Evolutionary conservation across 2,888 invertebrate species (phyloP), one percentile per base, ranked within the genome.

Genomic region (Drosophila sordidula): DNA sequence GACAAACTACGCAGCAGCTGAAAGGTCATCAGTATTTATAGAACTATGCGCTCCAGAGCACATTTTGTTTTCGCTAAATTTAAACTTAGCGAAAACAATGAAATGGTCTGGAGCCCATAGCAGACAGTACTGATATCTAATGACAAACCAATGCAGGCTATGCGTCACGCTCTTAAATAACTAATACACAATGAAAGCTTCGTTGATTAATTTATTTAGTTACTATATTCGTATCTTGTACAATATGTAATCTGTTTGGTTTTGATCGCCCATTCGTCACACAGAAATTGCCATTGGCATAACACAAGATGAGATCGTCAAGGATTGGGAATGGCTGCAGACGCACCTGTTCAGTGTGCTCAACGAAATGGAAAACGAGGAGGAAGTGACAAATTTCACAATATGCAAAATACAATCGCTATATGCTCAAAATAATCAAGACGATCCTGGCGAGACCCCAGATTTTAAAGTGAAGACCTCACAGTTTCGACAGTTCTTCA

Each of bases 331-430:
- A 90, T 99, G 98, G 98, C 93, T 99, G 12, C 95, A 97, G 86
- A 94, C 95, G 56, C 96, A 98, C 93, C 94, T 99, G 2, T 95
- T 97, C 89, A 95, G 95, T 62, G 97, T 97, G 3, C 93, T 99
- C 41, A 96, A 96, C 92, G 96, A 97, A 45, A 98, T 99, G 94
- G 98, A 99, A 82, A 96, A 94, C 41, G 98, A 98, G 90, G 97
- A 98, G 78, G 99, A 99, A 92, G 95, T 98, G 6, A 98, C 98
- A 12, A 97, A 98, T 80, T 99, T 98, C 94, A 98, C 99, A 0
- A 95, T 95, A 80, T 98, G 98, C 90, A 99, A 99, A 94, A 97
- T 99, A 75, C 97, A 98, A 91, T 98, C 98, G n/a, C 94, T 99
- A 56, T 95, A 97, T 80, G 97, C 97, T 16, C 97, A 94, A 92